Evolutionary conservation across 2,113 vertebrate genomes (phyloP).

Genomic region (Nipponia nippon): DNA sequence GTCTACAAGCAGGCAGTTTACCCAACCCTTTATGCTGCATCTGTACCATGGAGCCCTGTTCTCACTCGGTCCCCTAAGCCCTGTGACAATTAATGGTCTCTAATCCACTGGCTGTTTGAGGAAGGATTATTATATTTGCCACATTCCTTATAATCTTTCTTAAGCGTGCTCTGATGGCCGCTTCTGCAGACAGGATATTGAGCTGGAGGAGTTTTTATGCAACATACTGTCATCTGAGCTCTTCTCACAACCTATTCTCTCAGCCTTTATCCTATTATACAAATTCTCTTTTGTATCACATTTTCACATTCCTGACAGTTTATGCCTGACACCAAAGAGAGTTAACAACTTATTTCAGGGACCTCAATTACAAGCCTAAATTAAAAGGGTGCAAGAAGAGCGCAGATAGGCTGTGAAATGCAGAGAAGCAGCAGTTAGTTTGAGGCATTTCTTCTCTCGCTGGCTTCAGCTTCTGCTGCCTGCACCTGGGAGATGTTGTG

Average conservation of each 20-base stretch:
- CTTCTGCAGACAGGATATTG: neutral
- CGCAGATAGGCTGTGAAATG: neutral
- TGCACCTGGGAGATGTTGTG: neutral
- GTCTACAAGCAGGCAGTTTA: rapidly evolving
- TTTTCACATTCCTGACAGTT: neutral
- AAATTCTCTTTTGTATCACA: neutral
- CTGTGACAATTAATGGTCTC: conserved; percentile 11
- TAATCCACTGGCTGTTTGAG: neutral
- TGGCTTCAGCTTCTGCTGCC: neutral
- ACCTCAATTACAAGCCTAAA: conserved; percentile 4
- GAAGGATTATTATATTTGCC: conserved; percentile 13
- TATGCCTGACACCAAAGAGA: neutral
- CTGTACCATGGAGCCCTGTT: neutral
- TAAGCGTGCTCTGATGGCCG: neutral
- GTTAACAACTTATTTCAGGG: neutral
- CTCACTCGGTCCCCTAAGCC: neutral
- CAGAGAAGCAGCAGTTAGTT: neutral
- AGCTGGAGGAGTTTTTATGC: neutral
- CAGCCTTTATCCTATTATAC: neutral
- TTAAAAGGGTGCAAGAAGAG: neutral
- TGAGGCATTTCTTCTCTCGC: neutral
- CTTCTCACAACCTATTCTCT: neutral
- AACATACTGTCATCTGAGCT: neutral
- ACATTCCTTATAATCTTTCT: neutral
- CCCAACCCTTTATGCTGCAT: neutral